Conservation (phyloP, 2,888 invertebrate genomes). For the Micropterix aruncella region DNA sequence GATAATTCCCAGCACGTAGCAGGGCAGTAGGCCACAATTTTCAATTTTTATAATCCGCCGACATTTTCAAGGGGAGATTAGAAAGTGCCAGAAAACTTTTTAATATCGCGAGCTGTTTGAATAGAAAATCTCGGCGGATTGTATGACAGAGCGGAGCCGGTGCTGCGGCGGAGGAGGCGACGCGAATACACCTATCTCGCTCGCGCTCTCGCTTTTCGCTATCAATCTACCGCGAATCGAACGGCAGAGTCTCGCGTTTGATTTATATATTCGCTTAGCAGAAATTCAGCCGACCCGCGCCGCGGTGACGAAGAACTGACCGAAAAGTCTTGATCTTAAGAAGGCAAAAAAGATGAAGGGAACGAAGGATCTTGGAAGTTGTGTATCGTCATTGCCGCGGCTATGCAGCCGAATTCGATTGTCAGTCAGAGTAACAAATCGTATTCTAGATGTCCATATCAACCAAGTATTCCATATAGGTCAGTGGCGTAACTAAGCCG, state of each 20-base stretch:
- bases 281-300: constrained; percentile 17
- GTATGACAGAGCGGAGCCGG: constrained; percentile 17
- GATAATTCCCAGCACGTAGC: no score
- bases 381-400: no score
- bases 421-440: no score
- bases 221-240: constrained; percentile 42
- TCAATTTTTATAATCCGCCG: no score
- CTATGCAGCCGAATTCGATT: no score
- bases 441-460: no score
- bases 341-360: no score
- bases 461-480: no score
- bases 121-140: constrained; percentile 18
- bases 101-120: constrained; percentile 20
- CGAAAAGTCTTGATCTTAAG: background rate
- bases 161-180: background rate
- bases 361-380: no score
- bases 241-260: constrained; percentile 41
- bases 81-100: constrained; percentile 28
- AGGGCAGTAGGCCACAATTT: no score
- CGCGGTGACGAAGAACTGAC: background rate
- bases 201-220: constrained; percentile 38
- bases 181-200: constrained; percentile 22
- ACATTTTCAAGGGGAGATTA: no score
- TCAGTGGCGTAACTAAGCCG: no score
- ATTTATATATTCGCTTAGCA: constrained; percentile 42